A percentile compares a stretch with the other conserved stretches of the same genome.
Conservation (phyloP, 2,113 vertebrate species). For the Variabilichromis moorii region DNA sequence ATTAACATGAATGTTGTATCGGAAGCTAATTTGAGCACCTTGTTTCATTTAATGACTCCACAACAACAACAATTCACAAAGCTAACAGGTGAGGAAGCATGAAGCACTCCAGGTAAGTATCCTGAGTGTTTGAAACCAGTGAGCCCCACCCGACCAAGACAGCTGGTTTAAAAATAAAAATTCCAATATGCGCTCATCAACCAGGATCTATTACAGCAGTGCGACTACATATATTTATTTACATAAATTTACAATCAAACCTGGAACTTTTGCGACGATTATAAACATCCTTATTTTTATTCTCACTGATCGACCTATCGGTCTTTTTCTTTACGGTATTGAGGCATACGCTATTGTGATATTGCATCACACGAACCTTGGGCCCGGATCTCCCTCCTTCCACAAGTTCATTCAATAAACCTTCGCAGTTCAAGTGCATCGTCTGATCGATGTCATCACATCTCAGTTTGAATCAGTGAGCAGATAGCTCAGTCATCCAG, state of each 20-base stretch:
- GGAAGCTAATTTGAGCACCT: rapidly evolving
- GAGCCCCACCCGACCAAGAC: background rate
- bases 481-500: background rate
- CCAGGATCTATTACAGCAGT: background rate
- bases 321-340: background rate
- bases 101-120: background rate
- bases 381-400: rapidly evolving
- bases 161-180: background rate
- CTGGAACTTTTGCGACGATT: background rate
- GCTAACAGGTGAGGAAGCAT: background rate
- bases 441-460: background rate
- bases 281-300: background rate
- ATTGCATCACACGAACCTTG: rapidly evolving
- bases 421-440: background rate
- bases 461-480: background rate
- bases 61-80: background rate
- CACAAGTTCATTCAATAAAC: background rate
- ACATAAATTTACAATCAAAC: background rate
- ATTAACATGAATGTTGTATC: background rate
- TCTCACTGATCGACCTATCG: rapidly evolving
- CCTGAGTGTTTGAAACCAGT: background rate
- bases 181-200: rapidly evolving
- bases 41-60: background rate
- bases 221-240: background rate
- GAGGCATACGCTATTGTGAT: rapidly evolving